Evolutionary conservation across 2,113 vertebrate genomes (phyloP).

Genomic region (Bolborhynchus lineola): DNA sequence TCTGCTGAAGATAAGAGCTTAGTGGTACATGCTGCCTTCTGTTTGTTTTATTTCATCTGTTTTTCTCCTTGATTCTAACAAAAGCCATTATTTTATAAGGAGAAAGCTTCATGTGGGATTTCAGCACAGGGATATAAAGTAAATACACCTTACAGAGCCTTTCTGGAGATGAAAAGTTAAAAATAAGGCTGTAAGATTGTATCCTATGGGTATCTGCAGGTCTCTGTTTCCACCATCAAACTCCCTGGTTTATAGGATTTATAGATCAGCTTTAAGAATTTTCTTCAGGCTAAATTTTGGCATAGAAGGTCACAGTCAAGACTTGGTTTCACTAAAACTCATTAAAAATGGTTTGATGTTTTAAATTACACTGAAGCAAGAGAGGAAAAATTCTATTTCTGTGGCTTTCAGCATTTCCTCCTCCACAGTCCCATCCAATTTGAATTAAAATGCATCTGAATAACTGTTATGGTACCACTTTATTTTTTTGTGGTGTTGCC

Average conservation of each 20-base stretch:
- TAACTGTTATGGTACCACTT: background rate
- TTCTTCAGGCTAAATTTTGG: slow-evolving; percentile 53
- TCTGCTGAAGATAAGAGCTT: background rate
- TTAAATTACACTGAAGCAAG: slow-evolving; percentile 47
- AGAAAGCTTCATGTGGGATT: background rate
- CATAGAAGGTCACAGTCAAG: slow-evolving; percentile 11
- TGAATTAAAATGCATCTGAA: slow-evolving; percentile 49
- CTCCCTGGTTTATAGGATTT: background rate
- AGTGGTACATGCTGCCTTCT: background rate
- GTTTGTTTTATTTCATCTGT: background rate
- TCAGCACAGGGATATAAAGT: background rate
- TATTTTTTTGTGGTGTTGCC: slow-evolving; percentile 42
- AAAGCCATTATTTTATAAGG: background rate
- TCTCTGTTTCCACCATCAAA: background rate
- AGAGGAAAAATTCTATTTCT: slow-evolving; percentile 42
- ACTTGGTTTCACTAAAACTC: slow-evolving; percentile 40
- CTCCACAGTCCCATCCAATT: background rate
- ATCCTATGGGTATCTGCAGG: background rate
- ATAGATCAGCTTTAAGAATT: slow-evolving; percentile 22
- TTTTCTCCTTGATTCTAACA: background rate
- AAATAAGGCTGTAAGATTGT: background rate
- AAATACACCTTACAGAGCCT: background rate
- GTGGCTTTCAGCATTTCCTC: slow-evolving; percentile 34
- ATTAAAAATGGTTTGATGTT: slow-evolving; percentile 63
- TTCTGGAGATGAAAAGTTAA: background rate